A percentile compares a stretch with the other conserved stretches of the same genome.
Conservation (phyloP, 2,113 vertebrate species). For the Hemiscyllium ocellatum region DNA sequence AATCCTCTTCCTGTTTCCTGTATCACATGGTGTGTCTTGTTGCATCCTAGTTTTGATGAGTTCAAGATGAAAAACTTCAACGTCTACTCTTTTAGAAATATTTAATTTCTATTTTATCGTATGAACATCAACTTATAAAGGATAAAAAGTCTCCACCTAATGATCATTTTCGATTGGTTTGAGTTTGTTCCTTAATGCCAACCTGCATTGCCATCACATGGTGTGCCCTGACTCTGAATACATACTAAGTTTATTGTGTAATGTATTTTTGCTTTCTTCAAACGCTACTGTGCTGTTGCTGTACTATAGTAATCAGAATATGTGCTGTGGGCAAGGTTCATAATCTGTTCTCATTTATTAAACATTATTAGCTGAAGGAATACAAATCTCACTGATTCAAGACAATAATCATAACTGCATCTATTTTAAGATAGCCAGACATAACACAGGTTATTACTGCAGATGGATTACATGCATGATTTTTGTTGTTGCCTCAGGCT, state of each 20-base stretch:
- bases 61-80: no score
- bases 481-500: not conserved
- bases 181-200: not conserved
- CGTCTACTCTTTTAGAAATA: no score
- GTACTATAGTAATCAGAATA: not conserved
- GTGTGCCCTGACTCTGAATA: not conserved
- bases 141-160: not conserved
- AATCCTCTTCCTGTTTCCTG: no score
- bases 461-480: constrained; percentile 25
- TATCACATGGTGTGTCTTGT: no score
- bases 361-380: not conserved
- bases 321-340: not conserved
- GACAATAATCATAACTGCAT: constrained; percentile 9
- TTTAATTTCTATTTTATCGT: not conserved
- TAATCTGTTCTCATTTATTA: constrained; percentile 9
- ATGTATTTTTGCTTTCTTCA: not conserved
- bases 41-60: no score
- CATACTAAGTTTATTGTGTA: not conserved
- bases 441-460: constrained; percentile 30
- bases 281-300: not conserved
- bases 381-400: constrained; percentile 20
- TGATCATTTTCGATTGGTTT: not conserved
- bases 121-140: not conserved
- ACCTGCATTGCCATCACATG: not conserved
- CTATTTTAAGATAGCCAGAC: constrained; percentile 14